Conservation (phyloP, 2,797 vertebrate genomes). For the Sphenopsis melanotis region DNA sequence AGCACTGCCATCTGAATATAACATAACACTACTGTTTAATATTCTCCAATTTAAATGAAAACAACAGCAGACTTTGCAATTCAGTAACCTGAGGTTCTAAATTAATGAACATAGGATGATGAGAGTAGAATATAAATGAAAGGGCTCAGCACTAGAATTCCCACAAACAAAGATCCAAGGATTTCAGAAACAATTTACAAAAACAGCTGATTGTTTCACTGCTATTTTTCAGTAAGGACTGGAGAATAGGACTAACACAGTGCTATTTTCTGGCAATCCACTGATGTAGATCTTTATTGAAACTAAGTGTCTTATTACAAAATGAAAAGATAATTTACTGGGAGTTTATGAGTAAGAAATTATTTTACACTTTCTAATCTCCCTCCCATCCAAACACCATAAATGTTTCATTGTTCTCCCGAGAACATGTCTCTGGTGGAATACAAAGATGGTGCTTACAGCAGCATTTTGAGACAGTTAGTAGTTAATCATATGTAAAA, state of each 20-base stretch:
- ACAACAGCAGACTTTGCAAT: not conserved
- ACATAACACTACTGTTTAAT: not conserved
- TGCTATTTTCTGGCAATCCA: not conserved
- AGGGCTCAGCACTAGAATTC: not conserved
- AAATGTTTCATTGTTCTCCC: slow-evolving; percentile 3
- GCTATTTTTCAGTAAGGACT: not conserved
- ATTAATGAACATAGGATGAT: slow-evolving; percentile 47
- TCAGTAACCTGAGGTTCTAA: slow-evolving; percentile 23
- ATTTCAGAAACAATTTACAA: not conserved
- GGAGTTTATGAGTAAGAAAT: slow-evolving; percentile 35
- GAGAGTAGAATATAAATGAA: slow-evolving; percentile 38
- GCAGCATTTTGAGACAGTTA: slow-evolving; percentile 46
- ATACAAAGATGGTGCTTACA: slow-evolving; percentile 52
- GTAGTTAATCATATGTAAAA: slow-evolving; percentile 52
- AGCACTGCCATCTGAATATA: not conserved
- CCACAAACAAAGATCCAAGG: not conserved
- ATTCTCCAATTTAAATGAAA: slow-evolving; percentile 46
- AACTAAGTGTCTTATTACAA: slow-evolving; percentile 26
- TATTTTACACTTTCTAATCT: slow-evolving; percentile 15
- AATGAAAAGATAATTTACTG: slow-evolving; percentile 42
- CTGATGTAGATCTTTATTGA: not conserved
- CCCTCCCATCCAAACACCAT: slow-evolving; percentile 28
- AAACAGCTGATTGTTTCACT: not conserved
- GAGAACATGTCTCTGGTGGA: not conserved
- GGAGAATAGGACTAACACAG: not conserved